phyloP scores from a whole-genome alignment of 2,113 vertebrate genomes.

The Megalops atlanticus region DNA sequence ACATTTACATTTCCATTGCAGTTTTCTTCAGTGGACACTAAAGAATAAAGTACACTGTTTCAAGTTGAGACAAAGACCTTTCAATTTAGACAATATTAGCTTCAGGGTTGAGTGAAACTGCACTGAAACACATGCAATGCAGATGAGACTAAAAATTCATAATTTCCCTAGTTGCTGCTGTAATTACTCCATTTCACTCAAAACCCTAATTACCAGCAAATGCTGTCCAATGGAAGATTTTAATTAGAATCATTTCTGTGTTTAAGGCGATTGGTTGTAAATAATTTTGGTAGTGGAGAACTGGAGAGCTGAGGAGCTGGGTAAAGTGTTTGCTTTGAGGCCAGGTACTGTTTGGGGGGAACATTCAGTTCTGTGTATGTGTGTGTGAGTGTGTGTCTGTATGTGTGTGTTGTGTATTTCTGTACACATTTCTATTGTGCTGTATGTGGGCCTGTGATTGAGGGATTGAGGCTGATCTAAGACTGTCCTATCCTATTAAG shows the following conservation, averaged over 20 bases:
- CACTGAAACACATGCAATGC: neutral
- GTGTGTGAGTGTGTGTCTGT: too few relatives aligned
- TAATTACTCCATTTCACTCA: slow-evolving; percentile 30
- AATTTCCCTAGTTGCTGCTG: slow-evolving; percentile 25
- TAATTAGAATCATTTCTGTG: slow-evolving; percentile 24
- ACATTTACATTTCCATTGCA: neutral
- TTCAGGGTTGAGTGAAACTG: slow-evolving; percentile 10
- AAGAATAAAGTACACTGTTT: neutral
- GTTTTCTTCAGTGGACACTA: neutral
- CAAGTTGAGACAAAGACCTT: neutral
- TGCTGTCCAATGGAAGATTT: slow-evolving; percentile 28
- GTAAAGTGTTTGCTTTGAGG: neutral
- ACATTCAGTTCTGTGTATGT: too few relatives aligned
- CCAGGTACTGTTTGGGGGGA: neutral
- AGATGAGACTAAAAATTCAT: slow-evolving; percentile 8
- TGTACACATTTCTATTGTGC: too few relatives aligned
- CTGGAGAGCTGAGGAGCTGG: neutral
- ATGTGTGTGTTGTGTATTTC: too few relatives aligned
- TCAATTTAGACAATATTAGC: slow-evolving; percentile 16
- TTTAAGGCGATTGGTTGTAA: neutral
- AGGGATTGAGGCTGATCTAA: too few relatives aligned
- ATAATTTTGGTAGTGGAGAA: neutral
- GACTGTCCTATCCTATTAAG: too few relatives aligned
- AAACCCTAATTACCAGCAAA: slow-evolving; percentile 30
- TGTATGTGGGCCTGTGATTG: too few relatives aligned